Conservation (phyloP, 23 tunicate species). For the Trididemnum nubilum region DNA sequence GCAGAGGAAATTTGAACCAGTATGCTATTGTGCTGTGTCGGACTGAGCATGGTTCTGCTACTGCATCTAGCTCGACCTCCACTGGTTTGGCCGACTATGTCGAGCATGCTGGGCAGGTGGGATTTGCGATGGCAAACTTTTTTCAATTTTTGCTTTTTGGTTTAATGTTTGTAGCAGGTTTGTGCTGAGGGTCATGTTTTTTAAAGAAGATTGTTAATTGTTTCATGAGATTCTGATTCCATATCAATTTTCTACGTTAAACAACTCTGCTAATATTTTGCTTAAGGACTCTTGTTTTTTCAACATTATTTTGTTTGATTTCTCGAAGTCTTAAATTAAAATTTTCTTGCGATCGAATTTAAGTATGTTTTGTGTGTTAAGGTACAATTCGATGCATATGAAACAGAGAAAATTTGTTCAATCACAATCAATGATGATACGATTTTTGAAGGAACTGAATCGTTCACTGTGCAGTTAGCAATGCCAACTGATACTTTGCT, state of each 20-base stretch:
- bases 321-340: too few species aligned
- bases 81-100: constrained; percentile 55
- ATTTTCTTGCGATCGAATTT: too few species aligned
- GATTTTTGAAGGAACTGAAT: constrained; percentile 79
- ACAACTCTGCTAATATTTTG: too few species aligned
- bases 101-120: constrained; percentile 79
- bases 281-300: too few species aligned
- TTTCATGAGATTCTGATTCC: too few species aligned
- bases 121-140: background rate
- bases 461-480: constrained; percentile 67
- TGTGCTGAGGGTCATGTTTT: too few species aligned
- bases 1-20: constrained; percentile 91
- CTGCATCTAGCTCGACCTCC: constrained; percentile 30
- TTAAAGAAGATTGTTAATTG: too few species aligned
- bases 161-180: too few species aligned
- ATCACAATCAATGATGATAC: constrained; percentile 82
- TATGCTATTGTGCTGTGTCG: constrained; percentile 97
- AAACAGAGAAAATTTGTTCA: constrained; percentile 81
- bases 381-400: constrained; percentile 98
- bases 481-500: constrained; percentile 90
- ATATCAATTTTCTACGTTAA: too few species aligned
- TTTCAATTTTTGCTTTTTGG: background rate
- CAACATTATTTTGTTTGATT: too few species aligned
- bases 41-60: constrained; percentile 76
- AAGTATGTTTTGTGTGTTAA: constrained; percentile 28